phyloP scores from a whole-genome alignment of 2,113 vertebrate species.

The Oryzias javanicus region DNA sequence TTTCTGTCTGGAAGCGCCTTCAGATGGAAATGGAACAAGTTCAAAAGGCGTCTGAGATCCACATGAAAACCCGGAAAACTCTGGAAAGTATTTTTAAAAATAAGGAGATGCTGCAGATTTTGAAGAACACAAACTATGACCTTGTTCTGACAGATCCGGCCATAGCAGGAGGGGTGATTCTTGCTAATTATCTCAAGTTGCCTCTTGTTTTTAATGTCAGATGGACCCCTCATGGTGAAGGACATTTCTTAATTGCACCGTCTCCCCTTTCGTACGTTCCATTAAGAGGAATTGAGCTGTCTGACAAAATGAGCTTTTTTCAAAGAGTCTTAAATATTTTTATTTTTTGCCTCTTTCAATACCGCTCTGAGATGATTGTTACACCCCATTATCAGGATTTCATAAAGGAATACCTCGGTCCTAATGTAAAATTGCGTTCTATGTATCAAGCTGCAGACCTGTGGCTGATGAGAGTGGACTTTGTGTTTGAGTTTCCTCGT shows the following conservation, averaged over 20 bases:
- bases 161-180: constrained; percentile 38
- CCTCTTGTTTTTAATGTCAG: constrained; percentile 71
- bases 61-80: constrained; percentile 13
- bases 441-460: constrained; percentile 72
- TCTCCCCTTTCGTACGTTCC: constrained; percentile 72
- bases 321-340: constrained; percentile 65
- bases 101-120: constrained; percentile 34
- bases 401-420: constrained; percentile 58
- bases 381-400: constrained; percentile 4
- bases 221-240: constrained; percentile 64
- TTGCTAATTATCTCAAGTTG: constrained; percentile 57
- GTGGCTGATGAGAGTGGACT: constrained; percentile 77
- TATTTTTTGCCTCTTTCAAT: background rate
- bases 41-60: background rate
- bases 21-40: constrained; percentile 44
- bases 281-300: constrained; percentile 30
- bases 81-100: constrained; percentile 41
- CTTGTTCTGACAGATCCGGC: constrained; percentile 61
- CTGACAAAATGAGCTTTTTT: constrained; percentile 72
- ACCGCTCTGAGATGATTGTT: background rate
- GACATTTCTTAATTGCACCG: constrained; percentile 63
- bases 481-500: constrained; percentile 76
- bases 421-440: constrained; percentile 42
- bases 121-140: constrained; percentile 56
- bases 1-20: constrained; percentile 31